Evolutionary conservation across 2,888 invertebrate genomes (phyloP).

Genomic region (Cyaniris semiargus): DNA sequence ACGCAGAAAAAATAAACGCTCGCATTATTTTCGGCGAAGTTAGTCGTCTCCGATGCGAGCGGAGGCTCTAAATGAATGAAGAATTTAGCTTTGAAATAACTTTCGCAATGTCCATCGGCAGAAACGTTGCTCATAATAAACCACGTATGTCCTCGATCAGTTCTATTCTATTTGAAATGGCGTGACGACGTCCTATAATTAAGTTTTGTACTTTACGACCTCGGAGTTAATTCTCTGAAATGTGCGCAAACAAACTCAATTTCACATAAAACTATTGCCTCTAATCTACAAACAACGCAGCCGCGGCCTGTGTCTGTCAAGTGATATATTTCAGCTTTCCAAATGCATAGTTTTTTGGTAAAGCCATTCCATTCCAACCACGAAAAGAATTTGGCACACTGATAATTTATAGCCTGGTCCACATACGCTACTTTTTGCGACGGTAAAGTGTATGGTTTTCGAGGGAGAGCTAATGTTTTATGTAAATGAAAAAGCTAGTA

Average conservation of each 20-base stretch:
- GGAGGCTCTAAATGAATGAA: no score
- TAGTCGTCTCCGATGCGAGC: no score
- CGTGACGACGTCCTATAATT: no score
- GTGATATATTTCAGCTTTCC: not conserved
- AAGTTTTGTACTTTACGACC: no score
- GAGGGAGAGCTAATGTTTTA: not conserved
- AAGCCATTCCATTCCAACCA: conserved; percentile 1
- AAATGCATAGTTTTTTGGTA: not conserved
- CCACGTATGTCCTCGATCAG: no score
- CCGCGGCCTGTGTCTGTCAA: not conserved
- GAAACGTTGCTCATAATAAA: no score
- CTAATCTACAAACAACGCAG: not conserved
- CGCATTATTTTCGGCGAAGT: no score
- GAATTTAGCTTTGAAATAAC: no score
- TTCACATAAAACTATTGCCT: not conserved
- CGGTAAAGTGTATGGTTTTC: not conserved
- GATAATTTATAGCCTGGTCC: not conserved
- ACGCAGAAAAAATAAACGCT: no score
- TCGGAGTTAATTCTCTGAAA: not conserved
- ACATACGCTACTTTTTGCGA: not conserved
- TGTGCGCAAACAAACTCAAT: not conserved
- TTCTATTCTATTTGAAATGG: no score
- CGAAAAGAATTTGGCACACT: not conserved
- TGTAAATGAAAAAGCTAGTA: not conserved
- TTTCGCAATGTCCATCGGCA: no score